Conservation (phyloP, 2,888 invertebrate genomes). For the Pharmacophagus antenor region DNA sequence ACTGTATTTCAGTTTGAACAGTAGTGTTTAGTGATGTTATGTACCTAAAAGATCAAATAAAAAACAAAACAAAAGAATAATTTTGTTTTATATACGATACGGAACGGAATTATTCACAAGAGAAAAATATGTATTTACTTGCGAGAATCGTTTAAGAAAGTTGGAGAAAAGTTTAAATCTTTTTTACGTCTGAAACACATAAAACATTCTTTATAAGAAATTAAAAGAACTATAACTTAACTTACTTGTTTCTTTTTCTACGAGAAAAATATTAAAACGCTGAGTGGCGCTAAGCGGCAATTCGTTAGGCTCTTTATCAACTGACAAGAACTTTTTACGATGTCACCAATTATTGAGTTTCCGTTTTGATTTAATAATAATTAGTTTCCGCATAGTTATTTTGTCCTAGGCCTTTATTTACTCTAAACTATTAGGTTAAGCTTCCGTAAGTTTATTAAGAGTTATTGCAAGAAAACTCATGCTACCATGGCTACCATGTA, state of each 20-base stretch:
- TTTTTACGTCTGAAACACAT: conserved; percentile 15
- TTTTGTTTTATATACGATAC: background rate
- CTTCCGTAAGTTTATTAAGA: no score
- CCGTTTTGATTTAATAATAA: background rate
- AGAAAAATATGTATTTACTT: background rate
- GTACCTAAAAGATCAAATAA: no score
- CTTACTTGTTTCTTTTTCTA: background rate
- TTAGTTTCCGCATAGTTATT: background rate
- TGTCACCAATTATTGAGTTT: background rate
- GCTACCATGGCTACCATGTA: no score
- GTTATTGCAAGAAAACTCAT: no score
- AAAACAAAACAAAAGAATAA: background rate
- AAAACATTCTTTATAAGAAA: conserved; percentile 14
- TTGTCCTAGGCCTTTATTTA: background rate
- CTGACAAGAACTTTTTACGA: background rate
- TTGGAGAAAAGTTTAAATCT: conserved; percentile 17
- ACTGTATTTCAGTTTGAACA: no score
- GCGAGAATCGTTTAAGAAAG: conserved; percentile 8
- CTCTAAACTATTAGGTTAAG: background rate
- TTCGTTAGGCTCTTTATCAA: background rate
- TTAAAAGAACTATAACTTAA: conserved; percentile 17
- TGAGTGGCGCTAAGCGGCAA: background rate
- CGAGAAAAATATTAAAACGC: background rate
- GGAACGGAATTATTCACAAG: background rate
- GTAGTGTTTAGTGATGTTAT: no score